Evolutionary conservation across 1,140 invertebrate species (phyloP).

Genomic region (Dinoponera quadriceps): DNA sequence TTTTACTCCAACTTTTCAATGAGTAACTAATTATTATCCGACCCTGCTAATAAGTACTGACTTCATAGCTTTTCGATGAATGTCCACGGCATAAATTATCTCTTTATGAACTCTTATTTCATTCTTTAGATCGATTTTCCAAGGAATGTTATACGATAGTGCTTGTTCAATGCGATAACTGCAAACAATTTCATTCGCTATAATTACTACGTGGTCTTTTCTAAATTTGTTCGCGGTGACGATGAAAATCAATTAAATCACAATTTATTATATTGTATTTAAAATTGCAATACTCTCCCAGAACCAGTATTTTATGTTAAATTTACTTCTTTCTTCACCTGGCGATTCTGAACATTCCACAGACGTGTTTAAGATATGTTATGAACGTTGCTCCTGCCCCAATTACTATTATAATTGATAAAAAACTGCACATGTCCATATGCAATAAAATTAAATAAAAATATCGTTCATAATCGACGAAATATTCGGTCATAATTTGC

Average conservation of each 20-base stretch:
- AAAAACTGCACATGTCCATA: neutral
- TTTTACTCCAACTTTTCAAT: too few species aligned
- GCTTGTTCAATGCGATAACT: conserved; percentile 25
- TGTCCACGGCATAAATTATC: conserved; percentile 27
- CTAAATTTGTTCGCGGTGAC: too few species aligned
- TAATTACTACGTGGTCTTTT: neutral
- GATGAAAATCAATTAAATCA: too few species aligned
- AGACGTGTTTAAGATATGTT: neutral
- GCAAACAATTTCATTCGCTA: neutral
- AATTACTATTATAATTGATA: neutral
- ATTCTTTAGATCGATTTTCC: too few species aligned
- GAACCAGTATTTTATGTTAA: neutral
- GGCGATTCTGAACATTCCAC: conserved; percentile 25
- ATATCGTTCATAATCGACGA: conserved; percentile 18
- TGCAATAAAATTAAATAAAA: neutral
- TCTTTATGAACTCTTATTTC: neutral
- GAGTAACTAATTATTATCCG: too few species aligned
- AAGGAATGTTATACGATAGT: neutral
- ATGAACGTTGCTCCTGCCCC: neutral
- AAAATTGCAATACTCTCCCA: neutral
- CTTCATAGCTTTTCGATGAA: conserved; percentile 31
- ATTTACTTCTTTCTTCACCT: conserved; percentile 15
- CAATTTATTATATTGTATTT: too few species aligned
- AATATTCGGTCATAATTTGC: neutral
- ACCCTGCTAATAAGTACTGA: conserved; percentile 10